Percentiles rank a stretch among this genome's conserved stretches.
Evolutionary conservation across 2,888 invertebrate species (phyloP).

Genomic region (Caenorhabditis virilis): DNA sequence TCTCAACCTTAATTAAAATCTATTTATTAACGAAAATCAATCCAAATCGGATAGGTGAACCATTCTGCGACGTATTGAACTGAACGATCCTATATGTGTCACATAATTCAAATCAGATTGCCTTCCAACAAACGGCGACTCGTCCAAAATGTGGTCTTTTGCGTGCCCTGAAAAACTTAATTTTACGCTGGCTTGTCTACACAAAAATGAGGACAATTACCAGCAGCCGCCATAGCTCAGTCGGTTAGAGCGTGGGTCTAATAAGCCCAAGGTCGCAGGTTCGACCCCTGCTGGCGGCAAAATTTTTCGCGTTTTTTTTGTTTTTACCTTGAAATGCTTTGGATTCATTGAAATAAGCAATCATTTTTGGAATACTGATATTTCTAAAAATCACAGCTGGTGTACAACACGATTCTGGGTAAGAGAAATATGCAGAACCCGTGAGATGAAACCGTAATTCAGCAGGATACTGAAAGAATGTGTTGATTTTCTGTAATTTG

Average conservation of each 20-base stretch:
- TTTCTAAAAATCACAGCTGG: conserved; percentile 52
- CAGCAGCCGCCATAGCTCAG: conserved; percentile 1
- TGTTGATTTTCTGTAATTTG: background rate
- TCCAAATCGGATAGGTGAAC: conserved; percentile 19
- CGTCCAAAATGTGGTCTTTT: conserved; percentile 58
- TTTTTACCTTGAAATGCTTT: conserved; percentile 8
- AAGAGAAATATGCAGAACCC: conserved; percentile 46
- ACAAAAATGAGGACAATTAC: background rate
- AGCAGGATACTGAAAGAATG: conserved; percentile 35
- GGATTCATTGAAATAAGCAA: conserved; percentile 13
- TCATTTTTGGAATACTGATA: conserved; percentile 16
- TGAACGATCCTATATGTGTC: conserved; percentile 49
- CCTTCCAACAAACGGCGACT: conserved; percentile 42
- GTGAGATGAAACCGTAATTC: conserved; percentile 45
- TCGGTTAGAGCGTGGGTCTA: conserved; percentile 67
- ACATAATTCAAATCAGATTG: conserved; percentile 51
- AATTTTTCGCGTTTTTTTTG: background rate
- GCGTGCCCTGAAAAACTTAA: conserved; percentile 32
- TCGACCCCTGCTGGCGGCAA: conserved; percentile 68
- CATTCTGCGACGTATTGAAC: conserved; percentile 31
- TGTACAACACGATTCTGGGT: conserved; percentile 57
- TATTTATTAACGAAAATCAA: background rate
- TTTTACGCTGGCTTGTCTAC: background rate
- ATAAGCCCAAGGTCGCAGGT: conserved; percentile 68
- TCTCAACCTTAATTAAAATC: background rate